These are phyloP conservation scores for Ptychoptera contaminata DNA, from an alignment of 2,888 invertebrate species.

Conservation along the genomic window DNA sequence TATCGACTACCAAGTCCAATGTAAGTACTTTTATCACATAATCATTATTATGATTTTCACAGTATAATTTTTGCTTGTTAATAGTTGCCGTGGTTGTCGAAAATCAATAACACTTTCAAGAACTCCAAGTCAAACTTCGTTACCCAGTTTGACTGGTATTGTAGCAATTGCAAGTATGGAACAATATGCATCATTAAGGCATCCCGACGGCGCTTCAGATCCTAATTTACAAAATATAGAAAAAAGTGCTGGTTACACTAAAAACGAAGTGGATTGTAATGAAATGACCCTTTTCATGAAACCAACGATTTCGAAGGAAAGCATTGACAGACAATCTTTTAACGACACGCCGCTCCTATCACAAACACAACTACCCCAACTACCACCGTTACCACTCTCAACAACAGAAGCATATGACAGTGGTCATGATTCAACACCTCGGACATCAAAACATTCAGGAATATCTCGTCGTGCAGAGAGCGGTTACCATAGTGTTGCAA, in stretches of 20 bases:
- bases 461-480: slow-evolving; percentile 71
- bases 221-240: slow-evolving; percentile 47
- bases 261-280: slow-evolving; percentile 24
- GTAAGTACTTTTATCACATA: neutral
- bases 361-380: slow-evolving; percentile 20
- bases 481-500: slow-evolving; percentile 80
- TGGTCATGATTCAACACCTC: slow-evolving; percentile 67
- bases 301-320: slow-evolving; percentile 12
- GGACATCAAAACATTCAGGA: slow-evolving; percentile 68
- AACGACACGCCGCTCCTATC: slow-evolving; percentile 19
- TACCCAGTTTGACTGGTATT: slow-evolving; percentile 47
- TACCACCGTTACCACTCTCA: slow-evolving; percentile 27
- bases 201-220: slow-evolving; percentile 88
- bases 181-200: slow-evolving; percentile 57
- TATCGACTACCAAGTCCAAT: slow-evolving; percentile 39
- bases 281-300: slow-evolving; percentile 24
- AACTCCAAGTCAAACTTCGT: slow-evolving; percentile 29
- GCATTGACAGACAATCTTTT: slow-evolving; percentile 7
- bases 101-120: slow-evolving; percentile 22
- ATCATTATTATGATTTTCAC: neutral
- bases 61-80: slow-evolving; percentile 14
- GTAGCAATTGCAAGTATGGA: slow-evolving; percentile 39
- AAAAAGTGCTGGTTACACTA: slow-evolving; percentile 17
- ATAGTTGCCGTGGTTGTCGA: slow-evolving; percentile 14
- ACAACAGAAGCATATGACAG: slow-evolving; percentile 64